Evolutionary conservation across 2,797 vertebrate genomes (phyloP).

Genomic region (Notamacropus eugenii): DNA sequence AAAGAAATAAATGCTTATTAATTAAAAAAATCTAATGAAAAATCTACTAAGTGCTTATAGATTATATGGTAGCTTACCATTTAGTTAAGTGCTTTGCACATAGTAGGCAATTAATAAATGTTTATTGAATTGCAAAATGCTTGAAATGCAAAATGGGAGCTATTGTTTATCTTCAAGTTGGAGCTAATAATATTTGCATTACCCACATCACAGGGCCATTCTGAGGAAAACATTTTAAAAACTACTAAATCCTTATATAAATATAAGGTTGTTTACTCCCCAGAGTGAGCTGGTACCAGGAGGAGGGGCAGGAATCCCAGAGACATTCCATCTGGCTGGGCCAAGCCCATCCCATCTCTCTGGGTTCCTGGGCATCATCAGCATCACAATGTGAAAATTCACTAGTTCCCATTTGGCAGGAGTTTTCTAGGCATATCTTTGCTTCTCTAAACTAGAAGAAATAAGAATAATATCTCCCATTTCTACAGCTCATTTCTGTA

Average conservation of each 20-base stretch:
- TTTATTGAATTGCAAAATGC: background rate
- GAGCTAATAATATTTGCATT: background rate
- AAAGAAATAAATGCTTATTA: background rate
- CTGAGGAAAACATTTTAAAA: background rate
- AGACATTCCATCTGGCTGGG: background rate
- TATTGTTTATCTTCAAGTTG: background rate
- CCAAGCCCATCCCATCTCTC: background rate
- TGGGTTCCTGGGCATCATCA: background rate
- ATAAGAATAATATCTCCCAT: background rate
- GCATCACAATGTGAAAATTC: background rate
- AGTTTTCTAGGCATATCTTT: background rate
- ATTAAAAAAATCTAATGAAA: background rate
- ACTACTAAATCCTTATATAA: background rate
- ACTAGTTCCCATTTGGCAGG: background rate
- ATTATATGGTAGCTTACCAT: background rate
- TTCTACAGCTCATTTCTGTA: background rate
- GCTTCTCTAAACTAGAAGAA: background rate
- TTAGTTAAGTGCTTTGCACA: background rate
- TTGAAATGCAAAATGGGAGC: background rate
- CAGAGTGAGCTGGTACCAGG: background rate
- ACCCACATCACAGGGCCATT: background rate
- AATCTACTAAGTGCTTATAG: background rate
- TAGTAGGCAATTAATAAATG: background rate
- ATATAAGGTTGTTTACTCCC: background rate
- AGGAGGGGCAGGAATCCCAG: background rate